phyloP scores from a whole-genome alignment of 2,888 invertebrate genomes.

The Andrena minutula region DNA sequence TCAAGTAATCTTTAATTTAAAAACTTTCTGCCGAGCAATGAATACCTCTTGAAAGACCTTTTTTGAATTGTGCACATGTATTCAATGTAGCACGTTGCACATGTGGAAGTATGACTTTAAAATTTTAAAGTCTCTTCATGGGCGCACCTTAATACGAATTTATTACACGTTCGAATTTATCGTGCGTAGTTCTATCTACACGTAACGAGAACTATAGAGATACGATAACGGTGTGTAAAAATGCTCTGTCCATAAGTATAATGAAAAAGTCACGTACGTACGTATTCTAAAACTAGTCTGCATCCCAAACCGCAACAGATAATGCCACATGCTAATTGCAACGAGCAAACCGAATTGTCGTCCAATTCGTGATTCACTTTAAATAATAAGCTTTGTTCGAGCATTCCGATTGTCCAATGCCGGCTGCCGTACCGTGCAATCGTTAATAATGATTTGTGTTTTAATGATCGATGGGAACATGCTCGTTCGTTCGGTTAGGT shows the following conservation, averaged over 20 bases:
- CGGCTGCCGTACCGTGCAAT: slow-evolving; percentile 11
- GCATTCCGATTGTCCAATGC: slow-evolving; percentile 22
- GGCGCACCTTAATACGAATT: too few species aligned
- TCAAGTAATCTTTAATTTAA: background rate
- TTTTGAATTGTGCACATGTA: background rate
- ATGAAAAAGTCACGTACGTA: background rate
- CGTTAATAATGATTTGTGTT: slow-evolving; percentile 44
- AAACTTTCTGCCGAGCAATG: background rate
- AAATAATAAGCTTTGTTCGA: slow-evolving; percentile 42
- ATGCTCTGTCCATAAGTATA: too few species aligned
- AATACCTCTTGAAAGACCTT: too few species aligned
- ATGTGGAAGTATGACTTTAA: too few species aligned
- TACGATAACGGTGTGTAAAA: too few species aligned
- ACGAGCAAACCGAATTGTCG: slow-evolving; percentile 28
- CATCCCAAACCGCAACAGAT: background rate
- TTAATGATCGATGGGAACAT: slow-evolving; percentile 17
- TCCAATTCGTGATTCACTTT: slow-evolving; percentile 22
- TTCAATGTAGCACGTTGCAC: background rate
- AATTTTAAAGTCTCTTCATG: too few species aligned
- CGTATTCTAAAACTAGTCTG: background rate
- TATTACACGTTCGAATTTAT: too few species aligned
- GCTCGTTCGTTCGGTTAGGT: background rate
- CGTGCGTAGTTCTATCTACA: too few species aligned
- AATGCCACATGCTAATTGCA: slow-evolving; percentile 22
- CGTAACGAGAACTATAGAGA: too few species aligned